Conservation (phyloP, 2,113 vertebrate genomes). For the Mus spicilegus region DNA sequence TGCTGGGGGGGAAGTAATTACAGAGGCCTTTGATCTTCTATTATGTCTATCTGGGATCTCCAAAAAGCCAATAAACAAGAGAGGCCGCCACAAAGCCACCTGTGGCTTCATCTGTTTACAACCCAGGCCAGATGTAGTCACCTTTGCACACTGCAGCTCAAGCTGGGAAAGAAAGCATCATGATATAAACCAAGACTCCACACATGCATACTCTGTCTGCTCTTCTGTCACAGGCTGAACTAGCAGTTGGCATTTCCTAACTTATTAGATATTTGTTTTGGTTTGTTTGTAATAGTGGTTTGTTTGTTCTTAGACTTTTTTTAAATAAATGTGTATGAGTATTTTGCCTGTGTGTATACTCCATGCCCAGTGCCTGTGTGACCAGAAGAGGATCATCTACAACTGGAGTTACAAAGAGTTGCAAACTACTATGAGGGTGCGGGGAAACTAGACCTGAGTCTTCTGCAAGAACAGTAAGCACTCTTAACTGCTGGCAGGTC, state of each 20-base stretch:
- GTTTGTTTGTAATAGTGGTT: neutral
- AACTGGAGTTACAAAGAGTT: neutral
- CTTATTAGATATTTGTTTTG: neutral
- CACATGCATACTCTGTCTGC: neutral
- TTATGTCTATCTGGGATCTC: slow-evolving; percentile 55
- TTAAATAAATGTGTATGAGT: neutral
- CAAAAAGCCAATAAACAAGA: slow-evolving; percentile 54
- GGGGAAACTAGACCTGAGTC: neutral
- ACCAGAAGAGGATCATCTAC: neutral
- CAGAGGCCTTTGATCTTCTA: slow-evolving; percentile 72
- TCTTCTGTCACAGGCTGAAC: neutral
- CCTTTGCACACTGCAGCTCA: neutral
- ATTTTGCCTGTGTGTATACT: neutral
- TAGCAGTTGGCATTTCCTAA: neutral
- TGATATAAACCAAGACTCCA: neutral
- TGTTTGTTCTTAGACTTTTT: neutral
- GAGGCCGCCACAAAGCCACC: neutral
- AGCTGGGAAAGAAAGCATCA: neutral
- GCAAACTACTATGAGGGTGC: neutral
- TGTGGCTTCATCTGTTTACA: neutral
- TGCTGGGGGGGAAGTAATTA: slow-evolving; percentile 49
- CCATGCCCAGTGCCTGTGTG: neutral
- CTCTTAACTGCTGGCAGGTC: neutral
- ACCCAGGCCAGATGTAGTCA: neutral
- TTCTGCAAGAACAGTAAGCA: neutral